Conservation (phyloP, 2,888 invertebrate species). For the Salpingus planirostris region DNA sequence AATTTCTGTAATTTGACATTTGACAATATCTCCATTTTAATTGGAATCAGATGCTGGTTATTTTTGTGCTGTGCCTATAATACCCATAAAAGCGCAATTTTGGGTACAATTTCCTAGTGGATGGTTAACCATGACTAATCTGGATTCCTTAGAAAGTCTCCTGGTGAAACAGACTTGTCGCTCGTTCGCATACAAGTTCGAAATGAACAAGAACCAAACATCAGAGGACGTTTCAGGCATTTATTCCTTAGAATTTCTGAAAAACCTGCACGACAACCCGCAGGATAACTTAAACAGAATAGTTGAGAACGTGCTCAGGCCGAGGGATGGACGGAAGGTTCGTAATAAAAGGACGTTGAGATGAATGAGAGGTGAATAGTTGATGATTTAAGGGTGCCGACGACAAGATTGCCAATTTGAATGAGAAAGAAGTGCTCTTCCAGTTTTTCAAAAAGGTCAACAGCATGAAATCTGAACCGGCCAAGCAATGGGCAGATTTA, state of each 20-base stretch:
- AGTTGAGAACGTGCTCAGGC: too few relatives aligned
- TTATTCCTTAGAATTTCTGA: conserved; percentile 29
- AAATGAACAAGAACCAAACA: conserved; percentile 23
- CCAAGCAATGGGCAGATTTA: conserved; percentile 32
- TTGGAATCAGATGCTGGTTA: conserved; percentile 14
- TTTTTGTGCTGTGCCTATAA: conserved; percentile 13
- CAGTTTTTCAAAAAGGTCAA: conserved; percentile 28
- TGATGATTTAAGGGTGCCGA: conserved; percentile 3
- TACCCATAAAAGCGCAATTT: conserved; percentile 10
- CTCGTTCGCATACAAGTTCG: conserved; percentile 23
- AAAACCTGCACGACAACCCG: conserved; percentile 27
- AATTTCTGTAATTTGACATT: too few relatives aligned
- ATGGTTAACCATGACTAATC: conserved; percentile 13
- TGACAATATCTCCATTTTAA: conserved; percentile 17
- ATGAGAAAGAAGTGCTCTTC: conserved; percentile 22
- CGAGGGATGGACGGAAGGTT: too few relatives aligned
- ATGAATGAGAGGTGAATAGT: not conserved
- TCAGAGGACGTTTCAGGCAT: conserved; percentile 19
- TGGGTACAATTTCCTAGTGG: conserved; percentile 2
- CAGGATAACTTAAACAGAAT: conserved; percentile 24
- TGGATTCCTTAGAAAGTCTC: conserved; percentile 12
- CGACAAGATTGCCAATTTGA: conserved; percentile 17
- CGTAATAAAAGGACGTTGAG: not conserved
- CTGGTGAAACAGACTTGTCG: conserved; percentile 18
- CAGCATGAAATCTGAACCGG: conserved; percentile 24